Evolutionary conservation across 2,113 vertebrate species (phyloP).

Genomic region (Arvicanthis niloticus): DNA sequence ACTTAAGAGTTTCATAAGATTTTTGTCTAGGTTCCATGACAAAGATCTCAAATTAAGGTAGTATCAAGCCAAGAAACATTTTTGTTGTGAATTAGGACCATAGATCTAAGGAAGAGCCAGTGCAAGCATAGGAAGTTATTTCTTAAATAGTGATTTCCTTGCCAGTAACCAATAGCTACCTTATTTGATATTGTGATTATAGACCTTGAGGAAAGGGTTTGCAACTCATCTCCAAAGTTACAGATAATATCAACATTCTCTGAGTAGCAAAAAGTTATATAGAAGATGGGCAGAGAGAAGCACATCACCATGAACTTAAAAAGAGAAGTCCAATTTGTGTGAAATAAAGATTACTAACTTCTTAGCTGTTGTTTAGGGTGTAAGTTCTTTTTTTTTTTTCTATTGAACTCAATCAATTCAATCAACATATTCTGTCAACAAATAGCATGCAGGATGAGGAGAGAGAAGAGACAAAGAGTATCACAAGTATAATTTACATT

Average conservation of each 20-base stretch:
- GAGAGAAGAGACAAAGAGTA: background rate
- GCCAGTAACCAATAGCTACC: background rate
- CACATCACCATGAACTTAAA: background rate
- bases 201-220: background rate
- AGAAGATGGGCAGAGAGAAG: background rate
- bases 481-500: background rate
- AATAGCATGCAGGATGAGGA: background rate
- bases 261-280: background rate
- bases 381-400: background rate
- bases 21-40: slow-evolving; percentile 36
- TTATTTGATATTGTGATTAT: background rate
- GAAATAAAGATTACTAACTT: background rate
- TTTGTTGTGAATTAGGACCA: background rate
- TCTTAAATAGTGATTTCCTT: background rate
- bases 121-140: background rate
- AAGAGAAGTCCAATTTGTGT: background rate
- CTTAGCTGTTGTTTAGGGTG: background rate
- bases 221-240: background rate
- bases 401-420: background rate
- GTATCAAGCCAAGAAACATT: background rate
- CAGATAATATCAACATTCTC: background rate
- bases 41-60: slow-evolving; percentile 19
- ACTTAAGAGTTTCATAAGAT: background rate
- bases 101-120: background rate
- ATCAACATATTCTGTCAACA: background rate